Conservation (phyloP, 2,113 vertebrate genomes). For the Vicugna pacos region DNA sequence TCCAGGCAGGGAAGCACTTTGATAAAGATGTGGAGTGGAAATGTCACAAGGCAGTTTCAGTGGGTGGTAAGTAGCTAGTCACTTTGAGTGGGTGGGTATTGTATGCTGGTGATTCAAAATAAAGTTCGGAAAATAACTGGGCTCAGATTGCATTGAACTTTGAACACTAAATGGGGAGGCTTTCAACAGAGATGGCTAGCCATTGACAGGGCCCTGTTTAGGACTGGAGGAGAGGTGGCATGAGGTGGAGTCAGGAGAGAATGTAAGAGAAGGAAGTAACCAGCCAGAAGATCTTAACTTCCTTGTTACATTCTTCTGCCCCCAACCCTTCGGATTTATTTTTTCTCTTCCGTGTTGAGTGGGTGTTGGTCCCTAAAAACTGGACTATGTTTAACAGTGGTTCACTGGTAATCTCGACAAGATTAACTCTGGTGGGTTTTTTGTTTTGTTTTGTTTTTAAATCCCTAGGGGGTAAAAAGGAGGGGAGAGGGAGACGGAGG, state of each 20-base stretch:
- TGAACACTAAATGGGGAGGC: not conserved
- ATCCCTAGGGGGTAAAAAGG: not conserved
- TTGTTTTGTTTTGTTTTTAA: not conserved
- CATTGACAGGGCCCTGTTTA: not conserved
- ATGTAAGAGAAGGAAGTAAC: not conserved
- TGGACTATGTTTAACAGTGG: not conserved
- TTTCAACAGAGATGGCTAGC: not conserved
- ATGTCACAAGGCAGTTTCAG: not conserved
- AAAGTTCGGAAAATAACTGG: conserved; percentile 30
- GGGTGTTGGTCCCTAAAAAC: not conserved
- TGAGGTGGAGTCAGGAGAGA: not conserved
- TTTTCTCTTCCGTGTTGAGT: not conserved
- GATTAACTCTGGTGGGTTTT: not conserved
- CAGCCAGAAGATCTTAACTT: not conserved
- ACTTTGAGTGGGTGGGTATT: conserved; percentile 40
- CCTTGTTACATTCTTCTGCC: not conserved
- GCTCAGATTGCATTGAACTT: not conserved
- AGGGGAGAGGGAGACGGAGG: no score
- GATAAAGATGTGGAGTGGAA: not conserved
- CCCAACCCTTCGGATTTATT: not conserved
- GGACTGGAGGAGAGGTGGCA: not conserved
- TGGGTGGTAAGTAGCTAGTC: not conserved
- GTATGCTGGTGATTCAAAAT: conserved; percentile 27
- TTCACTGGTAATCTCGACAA: conserved; percentile 27
- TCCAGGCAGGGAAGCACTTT: conserved; percentile 17